phyloP scores from a whole-genome alignment of 2,113 vertebrate genomes.

The Vidua chalybeata region DNA sequence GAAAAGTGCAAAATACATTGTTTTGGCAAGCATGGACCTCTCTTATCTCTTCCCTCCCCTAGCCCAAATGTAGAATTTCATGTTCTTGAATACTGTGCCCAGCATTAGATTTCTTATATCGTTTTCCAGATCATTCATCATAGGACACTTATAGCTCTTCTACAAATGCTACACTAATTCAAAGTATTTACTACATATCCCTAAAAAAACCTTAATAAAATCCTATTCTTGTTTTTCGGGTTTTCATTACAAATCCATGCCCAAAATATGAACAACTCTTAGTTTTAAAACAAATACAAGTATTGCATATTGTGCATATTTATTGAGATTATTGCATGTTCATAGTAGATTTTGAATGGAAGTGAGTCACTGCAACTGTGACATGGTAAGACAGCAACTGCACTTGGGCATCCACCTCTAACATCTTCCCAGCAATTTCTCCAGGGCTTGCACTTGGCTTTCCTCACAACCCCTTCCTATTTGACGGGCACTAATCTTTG shows the following conservation, averaged over 20 bases:
- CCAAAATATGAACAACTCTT: background rate
- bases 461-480: background rate
- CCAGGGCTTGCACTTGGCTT: background rate
- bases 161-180: background rate
- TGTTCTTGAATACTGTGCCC: background rate
- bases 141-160: background rate
- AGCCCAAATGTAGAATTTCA: background rate
- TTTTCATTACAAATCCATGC: background rate
- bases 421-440: background rate
- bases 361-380: background rate
- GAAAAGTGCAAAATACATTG: background rate
- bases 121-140: background rate
- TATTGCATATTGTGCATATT: background rate
- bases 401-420: background rate
- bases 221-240: background rate
- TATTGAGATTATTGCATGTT: background rate
- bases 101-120: background rate
- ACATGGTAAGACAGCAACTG: background rate
- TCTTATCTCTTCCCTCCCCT: background rate
- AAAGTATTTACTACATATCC: background rate
- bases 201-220: background rate
- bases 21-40: background rate
- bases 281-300: background rate
- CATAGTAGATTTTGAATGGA: background rate
- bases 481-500: background rate